Percentiles rank a stretch among this genome's conserved stretches.
phyloP scores from a whole-genome alignment of 2,888 invertebrate species.

The Seira ritae region DNA sequence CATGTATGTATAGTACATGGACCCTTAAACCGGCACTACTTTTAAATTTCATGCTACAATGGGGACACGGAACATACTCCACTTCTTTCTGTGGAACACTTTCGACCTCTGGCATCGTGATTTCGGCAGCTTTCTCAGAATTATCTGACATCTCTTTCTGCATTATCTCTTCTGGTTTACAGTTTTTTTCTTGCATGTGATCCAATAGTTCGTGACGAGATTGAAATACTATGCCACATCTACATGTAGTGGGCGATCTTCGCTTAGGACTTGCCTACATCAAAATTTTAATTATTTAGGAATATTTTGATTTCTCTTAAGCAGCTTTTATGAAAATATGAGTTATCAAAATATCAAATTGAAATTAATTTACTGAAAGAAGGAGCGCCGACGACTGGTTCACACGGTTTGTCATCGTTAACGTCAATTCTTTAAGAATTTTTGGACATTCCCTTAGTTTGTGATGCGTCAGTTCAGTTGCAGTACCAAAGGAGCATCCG shows the following conservation, averaged over 20 bases:
- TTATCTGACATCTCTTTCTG: not conserved
- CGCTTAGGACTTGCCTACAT: not conserved
- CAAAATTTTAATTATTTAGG: too few species aligned
- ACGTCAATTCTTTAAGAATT: too few species aligned
- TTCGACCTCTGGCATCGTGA: not conserved
- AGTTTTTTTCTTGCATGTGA: not conserved
- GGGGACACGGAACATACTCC: not conserved
- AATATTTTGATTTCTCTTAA: too few species aligned
- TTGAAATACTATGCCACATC: not conserved
- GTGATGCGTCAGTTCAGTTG: conserved; percentile 34
- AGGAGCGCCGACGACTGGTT: too few species aligned
- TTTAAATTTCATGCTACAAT: not conserved
- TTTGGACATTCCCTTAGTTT: conserved; percentile 12
- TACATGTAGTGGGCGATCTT: not conserved
- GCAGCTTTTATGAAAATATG: too few species aligned
- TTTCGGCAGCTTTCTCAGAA: not conserved
- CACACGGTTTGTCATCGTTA: too few species aligned
- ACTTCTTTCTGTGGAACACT: not conserved
- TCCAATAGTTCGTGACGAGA: not conserved
- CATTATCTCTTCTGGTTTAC: not conserved
- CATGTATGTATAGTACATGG: not conserved
- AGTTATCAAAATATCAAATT: too few species aligned
- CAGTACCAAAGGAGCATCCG: conserved; percentile 42
- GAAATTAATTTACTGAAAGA: too few species aligned
- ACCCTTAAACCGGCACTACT: not conserved